Evolutionary conservation across 2,797 vertebrate species (phyloP).

Genomic region (Pseudochirops cupreus): DNA sequence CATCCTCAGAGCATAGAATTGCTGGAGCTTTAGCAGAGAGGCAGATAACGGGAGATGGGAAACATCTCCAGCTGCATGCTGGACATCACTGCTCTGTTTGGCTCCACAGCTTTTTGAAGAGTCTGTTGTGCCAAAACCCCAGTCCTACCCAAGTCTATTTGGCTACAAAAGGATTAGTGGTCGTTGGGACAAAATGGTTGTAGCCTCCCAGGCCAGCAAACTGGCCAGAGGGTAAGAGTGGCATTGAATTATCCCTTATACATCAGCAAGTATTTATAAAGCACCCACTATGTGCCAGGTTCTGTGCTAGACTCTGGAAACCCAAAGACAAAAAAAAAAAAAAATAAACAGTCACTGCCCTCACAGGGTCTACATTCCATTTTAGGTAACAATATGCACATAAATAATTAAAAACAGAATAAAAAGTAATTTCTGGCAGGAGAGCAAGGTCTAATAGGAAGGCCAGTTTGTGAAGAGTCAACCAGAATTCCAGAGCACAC

Average conservation of each 20-base stretch:
- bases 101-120: conserved; percentile 4
- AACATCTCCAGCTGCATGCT: background rate
- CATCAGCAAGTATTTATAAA: background rate
- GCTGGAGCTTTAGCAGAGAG: conserved; percentile 42
- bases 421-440: background rate
- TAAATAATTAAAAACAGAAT: background rate
- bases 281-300: background rate
- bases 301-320: background rate
- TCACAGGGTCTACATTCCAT: background rate
- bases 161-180: background rate
- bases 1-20: background rate
- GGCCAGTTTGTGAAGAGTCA: background rate
- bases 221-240: background rate
- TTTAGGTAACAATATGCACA: background rate
- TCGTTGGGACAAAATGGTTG: too few species aligned
- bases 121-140: conserved; percentile 12
- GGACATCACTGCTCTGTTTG: background rate
- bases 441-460: background rate
- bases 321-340: background rate
- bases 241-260: background rate
- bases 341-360: background rate
- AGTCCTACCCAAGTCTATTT: background rate
- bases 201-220: background rate
- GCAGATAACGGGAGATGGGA: conserved; percentile 45
- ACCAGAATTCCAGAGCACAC: background rate